A percentile compares a stretch with the other conserved stretches of the same genome.
Evolutionary conservation across 2,888 invertebrate genomes (phyloP).

Genomic region (Leptinotarsa peninsularis): DNA sequence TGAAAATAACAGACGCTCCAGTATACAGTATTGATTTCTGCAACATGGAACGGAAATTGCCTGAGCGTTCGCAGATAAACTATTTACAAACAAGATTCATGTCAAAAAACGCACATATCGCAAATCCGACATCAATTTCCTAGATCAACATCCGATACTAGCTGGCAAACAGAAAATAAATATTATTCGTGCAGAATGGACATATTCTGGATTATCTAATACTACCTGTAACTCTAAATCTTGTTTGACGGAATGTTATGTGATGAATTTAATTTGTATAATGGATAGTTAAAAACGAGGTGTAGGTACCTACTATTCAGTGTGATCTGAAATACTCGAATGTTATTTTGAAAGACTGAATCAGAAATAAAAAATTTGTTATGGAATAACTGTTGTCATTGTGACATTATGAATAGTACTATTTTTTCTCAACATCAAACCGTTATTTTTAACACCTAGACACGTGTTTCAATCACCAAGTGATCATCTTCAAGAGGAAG

Average conservation of each 20-base stretch:
- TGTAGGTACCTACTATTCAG: too few species aligned
- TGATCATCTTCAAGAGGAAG: too few species aligned
- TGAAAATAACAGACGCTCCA: slow-evolving; percentile 5
- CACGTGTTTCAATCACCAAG: too few species aligned
- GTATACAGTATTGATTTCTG: slow-evolving; percentile 4
- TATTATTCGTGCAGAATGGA: slow-evolving; percentile 18
- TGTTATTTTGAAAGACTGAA: too few species aligned
- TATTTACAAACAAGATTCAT: slow-evolving; percentile 53
- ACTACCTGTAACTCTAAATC: slow-evolving; percentile 6
- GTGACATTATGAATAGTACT: too few species aligned
- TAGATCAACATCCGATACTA: slow-evolving; percentile 28
- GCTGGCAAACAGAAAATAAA: slow-evolving; percentile 21
- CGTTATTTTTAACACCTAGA: too few species aligned
- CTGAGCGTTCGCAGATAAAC: slow-evolving; percentile 53
- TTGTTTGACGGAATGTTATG: not conserved
- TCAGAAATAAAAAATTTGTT: too few species aligned
- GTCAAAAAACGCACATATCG: slow-evolving; percentile 39
- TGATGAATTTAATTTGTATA: not conserved
- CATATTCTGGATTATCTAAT: slow-evolving; percentile 8
- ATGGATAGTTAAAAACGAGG: too few species aligned
- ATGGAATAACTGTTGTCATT: too few species aligned
- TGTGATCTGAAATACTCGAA: too few species aligned
- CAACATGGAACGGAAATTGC: slow-evolving; percentile 43
- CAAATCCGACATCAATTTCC: slow-evolving; percentile 33
- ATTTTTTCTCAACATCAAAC: too few species aligned